A percentile compares a stretch with the other conserved stretches of the same genome.
Conservation (phyloP, 2,888 invertebrate genomes). For the Tromatobia lineatoria region DNA sequence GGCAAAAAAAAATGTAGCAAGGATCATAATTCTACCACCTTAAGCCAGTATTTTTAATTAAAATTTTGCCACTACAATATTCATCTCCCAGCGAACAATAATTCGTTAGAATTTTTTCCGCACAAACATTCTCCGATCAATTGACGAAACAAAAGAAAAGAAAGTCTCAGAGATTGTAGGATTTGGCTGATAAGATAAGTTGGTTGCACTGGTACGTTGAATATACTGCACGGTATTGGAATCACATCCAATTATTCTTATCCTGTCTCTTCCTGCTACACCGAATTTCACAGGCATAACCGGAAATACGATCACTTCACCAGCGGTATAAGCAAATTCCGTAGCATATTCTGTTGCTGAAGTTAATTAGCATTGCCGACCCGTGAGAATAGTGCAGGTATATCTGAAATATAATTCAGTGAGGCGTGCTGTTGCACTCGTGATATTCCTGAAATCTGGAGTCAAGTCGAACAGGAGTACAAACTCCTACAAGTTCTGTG, state of each 20-base stretch:
- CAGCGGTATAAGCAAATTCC: not conserved
- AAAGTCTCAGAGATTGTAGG: not conserved
- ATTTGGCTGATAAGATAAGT: not conserved
- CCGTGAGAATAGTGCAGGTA: not conserved
- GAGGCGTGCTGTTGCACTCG: constrained; percentile 14
- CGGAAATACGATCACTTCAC: not conserved
- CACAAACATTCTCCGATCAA: too few species aligned
- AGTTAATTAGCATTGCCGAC: constrained; percentile 59
- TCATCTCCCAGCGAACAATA: too few species aligned
- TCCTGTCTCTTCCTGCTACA: too few species aligned
- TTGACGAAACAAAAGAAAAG: too few species aligned
- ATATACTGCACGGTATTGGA: not conserved
- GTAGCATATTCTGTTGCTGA: constrained; percentile 44
- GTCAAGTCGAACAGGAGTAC: constrained; percentile 10
- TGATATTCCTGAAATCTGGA: constrained; percentile 36
- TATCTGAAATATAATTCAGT: constrained; percentile 49
- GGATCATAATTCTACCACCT: too few species aligned
- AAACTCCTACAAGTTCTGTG: constrained; percentile 22
- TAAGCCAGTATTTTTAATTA: too few species aligned
- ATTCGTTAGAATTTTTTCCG: too few species aligned
- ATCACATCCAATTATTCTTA: constrained; percentile 15
- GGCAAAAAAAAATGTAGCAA: too few species aligned
- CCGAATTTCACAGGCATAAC: not conserved
- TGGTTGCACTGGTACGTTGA: not conserved
- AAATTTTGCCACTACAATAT: too few species aligned